Evolutionary conservation across 64 coral and sea anemone genomes (phyloP).

Genomic region (Stichodactyla mertensii): DNA sequence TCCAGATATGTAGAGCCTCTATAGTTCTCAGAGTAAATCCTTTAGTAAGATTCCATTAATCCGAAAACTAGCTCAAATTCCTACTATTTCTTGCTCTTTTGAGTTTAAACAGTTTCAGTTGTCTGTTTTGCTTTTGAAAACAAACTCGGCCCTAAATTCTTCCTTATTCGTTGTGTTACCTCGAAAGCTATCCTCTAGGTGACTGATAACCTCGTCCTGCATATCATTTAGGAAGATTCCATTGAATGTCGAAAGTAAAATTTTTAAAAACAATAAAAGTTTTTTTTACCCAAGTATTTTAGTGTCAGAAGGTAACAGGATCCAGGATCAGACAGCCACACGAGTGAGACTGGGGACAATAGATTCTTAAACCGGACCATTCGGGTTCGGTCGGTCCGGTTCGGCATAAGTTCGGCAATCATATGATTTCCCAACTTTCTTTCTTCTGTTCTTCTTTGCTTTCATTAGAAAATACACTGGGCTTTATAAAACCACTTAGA

Average conservation of each 20-base stretch:
- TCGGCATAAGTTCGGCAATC: neutral
- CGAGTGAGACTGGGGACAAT: neutral
- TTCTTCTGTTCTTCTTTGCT: neutral
- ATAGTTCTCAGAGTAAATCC: neutral
- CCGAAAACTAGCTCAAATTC: neutral
- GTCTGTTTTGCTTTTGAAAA: neutral
- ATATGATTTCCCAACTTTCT: neutral
- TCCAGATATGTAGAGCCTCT: neutral
- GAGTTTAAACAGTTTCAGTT: neutral
- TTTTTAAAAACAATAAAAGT: neutral
- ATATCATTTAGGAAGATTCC: neutral
- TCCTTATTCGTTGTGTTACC: neutral
- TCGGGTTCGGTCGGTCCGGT: neutral
- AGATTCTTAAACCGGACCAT: neutral
- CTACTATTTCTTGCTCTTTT: neutral
- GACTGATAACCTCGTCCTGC: neutral
- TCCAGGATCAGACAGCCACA: neutral
- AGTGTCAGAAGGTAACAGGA: constrained; percentile 7
- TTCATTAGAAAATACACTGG: no score
- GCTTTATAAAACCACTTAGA: no score
- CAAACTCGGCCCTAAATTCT: neutral
- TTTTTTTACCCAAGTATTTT: neutral
- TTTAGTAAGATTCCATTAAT: neutral
- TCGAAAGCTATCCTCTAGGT: neutral
- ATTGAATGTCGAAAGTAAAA: neutral